These are phyloP conservation scores for Oxygymnocypris stewartii DNA, from an alignment of 2,113 vertebrate species.

Conservation along the genomic window DNA sequence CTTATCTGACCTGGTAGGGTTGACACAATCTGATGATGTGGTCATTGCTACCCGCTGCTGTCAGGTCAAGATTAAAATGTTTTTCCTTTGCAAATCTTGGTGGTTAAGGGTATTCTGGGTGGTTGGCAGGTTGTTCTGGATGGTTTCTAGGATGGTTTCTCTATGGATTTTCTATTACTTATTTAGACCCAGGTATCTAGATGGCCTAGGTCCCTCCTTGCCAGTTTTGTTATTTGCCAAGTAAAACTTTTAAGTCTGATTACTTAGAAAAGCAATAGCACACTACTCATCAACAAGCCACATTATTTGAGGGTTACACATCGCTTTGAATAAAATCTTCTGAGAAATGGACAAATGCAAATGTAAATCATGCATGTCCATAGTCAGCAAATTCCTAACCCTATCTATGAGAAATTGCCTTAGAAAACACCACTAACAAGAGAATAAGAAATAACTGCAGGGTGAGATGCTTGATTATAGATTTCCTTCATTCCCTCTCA, in stretches of 20 bases:
- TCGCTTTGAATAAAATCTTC: neutral
- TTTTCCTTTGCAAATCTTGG: neutral
- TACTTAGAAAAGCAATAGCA: neutral
- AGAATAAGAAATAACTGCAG: constrained; percentile 11
- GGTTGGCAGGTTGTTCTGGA: neutral
- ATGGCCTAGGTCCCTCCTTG: neutral
- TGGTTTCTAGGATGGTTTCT: neutral
- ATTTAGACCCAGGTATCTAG: neutral
- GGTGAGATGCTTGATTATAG: constrained; percentile 23
- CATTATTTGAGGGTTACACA: neutral
- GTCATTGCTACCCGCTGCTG: constrained; percentile 3
- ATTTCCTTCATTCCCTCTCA: constrained; percentile 16
- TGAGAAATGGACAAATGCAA: neutral
- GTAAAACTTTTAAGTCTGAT: neutral
- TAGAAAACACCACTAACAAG: neutral
- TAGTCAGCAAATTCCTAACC: neutral
- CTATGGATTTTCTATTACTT: neutral
- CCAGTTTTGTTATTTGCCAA: neutral
- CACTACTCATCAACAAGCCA: neutral
- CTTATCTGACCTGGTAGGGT: neutral
- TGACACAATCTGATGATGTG: constrained; percentile 17
- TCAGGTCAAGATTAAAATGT: constrained; percentile 33
- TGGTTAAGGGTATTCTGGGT: neutral
- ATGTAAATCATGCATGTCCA: neutral
- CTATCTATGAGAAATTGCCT: neutral